A percentile compares a stretch with the other conserved stretches of the same genome.
Evolutionary conservation across 1,140 invertebrate genomes (phyloP).

Genomic region (Aphelinus certus): DNA sequence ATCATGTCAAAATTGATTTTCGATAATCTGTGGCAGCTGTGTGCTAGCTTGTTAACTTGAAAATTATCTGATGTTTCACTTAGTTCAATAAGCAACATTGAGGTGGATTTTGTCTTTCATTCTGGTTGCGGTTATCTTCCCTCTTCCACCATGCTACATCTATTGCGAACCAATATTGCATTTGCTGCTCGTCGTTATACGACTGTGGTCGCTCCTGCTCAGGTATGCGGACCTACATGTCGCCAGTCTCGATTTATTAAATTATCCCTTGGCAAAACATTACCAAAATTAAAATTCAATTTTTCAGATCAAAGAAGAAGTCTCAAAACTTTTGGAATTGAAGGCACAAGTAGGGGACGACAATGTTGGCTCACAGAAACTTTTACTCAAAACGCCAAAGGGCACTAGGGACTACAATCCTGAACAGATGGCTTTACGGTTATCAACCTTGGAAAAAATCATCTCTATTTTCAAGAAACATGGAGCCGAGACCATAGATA

Average conservation of each 20-base stretch:
- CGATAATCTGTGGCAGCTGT: slow-evolving; percentile 45
- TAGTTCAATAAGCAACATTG: slow-evolving; percentile 61
- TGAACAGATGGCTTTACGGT: slow-evolving; percentile 91
- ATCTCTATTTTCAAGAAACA: slow-evolving; percentile 93
- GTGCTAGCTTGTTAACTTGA: slow-evolving; percentile 48
- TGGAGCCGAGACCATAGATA: slow-evolving; percentile 98
- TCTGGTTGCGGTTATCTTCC: slow-evolving; percentile 54
- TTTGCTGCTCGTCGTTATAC: slow-evolving; percentile 50
- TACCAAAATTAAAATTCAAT: slow-evolving; percentile 13
- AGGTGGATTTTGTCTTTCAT: slow-evolving; percentile 63
- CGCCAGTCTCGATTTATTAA: neutral
- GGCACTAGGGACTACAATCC: slow-evolving; percentile 96
- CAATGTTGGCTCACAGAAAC: slow-evolving; percentile 72
- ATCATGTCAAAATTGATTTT: neutral
- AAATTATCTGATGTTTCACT: slow-evolving; percentile 56
- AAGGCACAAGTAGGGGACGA: slow-evolving; percentile 78
- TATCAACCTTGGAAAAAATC: slow-evolving; percentile 90
- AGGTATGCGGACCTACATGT: slow-evolving; percentile 54
- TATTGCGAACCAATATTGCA: slow-evolving; percentile 52
- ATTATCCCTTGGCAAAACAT: neutral
- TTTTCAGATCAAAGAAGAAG: slow-evolving; percentile 81
- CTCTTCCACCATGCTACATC: slow-evolving; percentile 54
- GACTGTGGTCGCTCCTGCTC: slow-evolving; percentile 48
- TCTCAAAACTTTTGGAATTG: slow-evolving; percentile 80
- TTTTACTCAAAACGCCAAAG: slow-evolving; percentile 91